These are phyloP conservation scores for Lethenteron reissneri DNA, from an alignment of 2,113 vertebrate species.

Conservation along the genomic window DNA sequence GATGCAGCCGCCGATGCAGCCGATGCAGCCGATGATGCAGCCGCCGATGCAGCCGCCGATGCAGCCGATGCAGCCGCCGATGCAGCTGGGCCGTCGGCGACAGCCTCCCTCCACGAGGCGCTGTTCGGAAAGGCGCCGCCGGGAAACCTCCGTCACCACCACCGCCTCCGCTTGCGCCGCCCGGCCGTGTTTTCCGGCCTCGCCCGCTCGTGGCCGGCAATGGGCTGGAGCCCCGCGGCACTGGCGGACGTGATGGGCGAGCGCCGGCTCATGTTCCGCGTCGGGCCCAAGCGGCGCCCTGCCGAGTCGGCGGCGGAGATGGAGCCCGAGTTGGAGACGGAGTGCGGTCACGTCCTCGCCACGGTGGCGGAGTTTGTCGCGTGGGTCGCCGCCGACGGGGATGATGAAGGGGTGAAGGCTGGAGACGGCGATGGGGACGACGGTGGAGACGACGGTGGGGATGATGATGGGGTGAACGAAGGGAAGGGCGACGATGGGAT, in stretches of 20 bases:
- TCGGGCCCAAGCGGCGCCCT: background rate
- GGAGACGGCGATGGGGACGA: too few relatives aligned
- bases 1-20: too few relatives aligned
- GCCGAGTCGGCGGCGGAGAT: background rate
- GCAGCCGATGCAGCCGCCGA: too few relatives aligned
- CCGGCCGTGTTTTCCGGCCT: background rate
- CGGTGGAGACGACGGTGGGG: too few relatives aligned
- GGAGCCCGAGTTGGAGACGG: conserved; percentile 70
- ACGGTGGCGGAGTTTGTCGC: conserved; percentile 44
- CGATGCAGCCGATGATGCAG: too few relatives aligned
- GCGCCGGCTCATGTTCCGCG: background rate
- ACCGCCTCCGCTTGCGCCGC: background rate
- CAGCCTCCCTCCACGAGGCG: too few relatives aligned
- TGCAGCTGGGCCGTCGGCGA: too few relatives aligned
- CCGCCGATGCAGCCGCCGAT: too few relatives aligned
- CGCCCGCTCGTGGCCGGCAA: background rate
- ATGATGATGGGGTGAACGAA: too few relatives aligned
- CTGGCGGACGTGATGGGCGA: background rate
- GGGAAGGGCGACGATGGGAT: too few relatives aligned
- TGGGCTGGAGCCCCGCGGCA: background rate
- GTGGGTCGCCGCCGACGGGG: conserved; percentile 29
- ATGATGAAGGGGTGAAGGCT: background rate
- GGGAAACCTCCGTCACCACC: too few relatives aligned
- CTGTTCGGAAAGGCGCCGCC: too few relatives aligned
- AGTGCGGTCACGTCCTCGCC: conserved; percentile 46